A percentile compares a stretch with the other conserved stretches of the same genome.
phyloP scores from a whole-genome alignment of 2,113 vertebrate species.

The Xenopus borealis region DNA sequence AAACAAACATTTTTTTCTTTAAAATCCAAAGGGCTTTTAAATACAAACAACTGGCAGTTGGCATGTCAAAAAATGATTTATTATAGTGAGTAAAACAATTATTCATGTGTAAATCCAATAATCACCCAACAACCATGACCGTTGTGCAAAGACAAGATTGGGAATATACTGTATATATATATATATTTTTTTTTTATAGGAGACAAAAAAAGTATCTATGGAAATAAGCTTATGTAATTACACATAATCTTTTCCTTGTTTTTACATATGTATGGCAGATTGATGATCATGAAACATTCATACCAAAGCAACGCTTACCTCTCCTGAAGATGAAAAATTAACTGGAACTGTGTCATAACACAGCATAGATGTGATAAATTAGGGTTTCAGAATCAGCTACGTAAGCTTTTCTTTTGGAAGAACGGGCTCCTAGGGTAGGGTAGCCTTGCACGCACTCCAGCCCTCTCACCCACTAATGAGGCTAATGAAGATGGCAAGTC shows the following conservation, averaged over 20 bases:
- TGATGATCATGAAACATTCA: constrained; percentile 24
- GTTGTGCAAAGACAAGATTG: constrained; percentile 1
- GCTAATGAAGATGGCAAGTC: too few species aligned
- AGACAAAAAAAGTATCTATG: too few species aligned
- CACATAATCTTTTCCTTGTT: constrained; percentile 12
- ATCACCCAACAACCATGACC: constrained; percentile 17
- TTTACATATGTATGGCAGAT: constrained; percentile 26
- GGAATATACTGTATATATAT: not conserved
- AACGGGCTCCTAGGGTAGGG: too few species aligned
- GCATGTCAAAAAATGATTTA: too few species aligned
- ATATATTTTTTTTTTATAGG: not conserved
- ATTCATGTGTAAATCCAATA: not conserved
- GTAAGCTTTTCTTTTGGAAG: too few species aligned
- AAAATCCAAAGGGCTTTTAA: too few species aligned
- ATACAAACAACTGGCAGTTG: too few species aligned
- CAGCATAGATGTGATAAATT: constrained; percentile 28
- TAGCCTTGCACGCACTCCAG: too few species aligned
- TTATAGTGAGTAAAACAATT: too few species aligned
- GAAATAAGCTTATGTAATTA: constrained; percentile 18
- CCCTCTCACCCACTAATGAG: too few species aligned
- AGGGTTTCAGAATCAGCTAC: not conserved
- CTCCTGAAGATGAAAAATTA: constrained; percentile 23
- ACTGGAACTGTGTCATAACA: constrained; percentile 26
- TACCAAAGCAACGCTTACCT: constrained; percentile 14
- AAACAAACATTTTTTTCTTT: too few species aligned